These are phyloP conservation scores for Chionis minor DNA, from an alignment of 2,113 vertebrate genomes.

Conservation along the genomic window DNA sequence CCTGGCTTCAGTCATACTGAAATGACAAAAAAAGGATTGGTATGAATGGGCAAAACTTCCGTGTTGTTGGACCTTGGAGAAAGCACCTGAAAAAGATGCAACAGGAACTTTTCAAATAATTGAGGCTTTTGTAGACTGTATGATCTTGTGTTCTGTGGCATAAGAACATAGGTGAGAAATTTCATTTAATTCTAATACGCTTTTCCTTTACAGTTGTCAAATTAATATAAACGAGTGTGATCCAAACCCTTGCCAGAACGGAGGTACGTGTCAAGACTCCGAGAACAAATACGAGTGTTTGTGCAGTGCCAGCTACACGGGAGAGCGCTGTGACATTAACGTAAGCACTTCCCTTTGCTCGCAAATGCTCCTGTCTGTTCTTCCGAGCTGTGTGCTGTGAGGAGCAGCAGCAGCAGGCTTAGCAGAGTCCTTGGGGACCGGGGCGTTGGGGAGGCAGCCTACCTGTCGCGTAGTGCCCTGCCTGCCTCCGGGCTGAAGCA, in stretches of 20 bases:
- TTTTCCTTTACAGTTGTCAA: constrained; percentile 82
- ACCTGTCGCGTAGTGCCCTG: rapidly evolving
- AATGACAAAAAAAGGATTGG: not conserved
- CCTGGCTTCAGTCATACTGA: not conserved
- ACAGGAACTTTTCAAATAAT: not conserved
- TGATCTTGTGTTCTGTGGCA: not conserved
- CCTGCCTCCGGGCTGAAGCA: not conserved
- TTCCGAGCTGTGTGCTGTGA: not conserved
- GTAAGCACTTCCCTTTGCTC: constrained; percentile 74
- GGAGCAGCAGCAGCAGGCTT: not conserved
- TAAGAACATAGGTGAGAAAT: not conserved
- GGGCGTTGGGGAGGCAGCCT: not conserved
- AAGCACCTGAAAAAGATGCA: not conserved
- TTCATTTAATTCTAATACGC: not conserved
- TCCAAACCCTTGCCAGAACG: constrained; percentile 88
- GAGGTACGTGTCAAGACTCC: constrained; percentile 84
- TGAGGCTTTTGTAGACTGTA: not conserved
- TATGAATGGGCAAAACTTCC: not conserved
- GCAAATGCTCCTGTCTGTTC: not conserved
- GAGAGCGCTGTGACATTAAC: constrained; percentile 82
- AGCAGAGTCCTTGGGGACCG: rapidly evolving
- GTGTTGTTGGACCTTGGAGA: not conserved
- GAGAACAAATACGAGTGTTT: constrained; percentile 84
- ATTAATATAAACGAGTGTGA: constrained; percentile 83
- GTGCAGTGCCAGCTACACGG: constrained; percentile 84